Evolutionary conservation across 2,113 vertebrate species (phyloP).

Genomic region (Pampusana beccarii): DNA sequence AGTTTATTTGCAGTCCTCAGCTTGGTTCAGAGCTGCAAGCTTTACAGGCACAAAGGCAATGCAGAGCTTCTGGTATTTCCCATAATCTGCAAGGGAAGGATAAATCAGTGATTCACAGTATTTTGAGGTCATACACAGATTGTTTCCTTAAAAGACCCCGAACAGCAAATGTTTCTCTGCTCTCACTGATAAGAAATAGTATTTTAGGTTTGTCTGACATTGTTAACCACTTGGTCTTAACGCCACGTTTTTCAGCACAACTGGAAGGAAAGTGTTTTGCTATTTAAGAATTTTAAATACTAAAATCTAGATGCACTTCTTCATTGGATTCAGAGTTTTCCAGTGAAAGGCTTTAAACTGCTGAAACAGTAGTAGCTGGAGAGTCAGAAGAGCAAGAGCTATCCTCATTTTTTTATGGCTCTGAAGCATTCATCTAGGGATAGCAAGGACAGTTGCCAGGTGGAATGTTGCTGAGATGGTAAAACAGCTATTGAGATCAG

Average conservation of each 20-base stretch:
- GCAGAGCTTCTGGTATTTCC: not conserved
- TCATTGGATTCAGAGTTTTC: not conserved
- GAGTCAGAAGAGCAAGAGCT: not conserved
- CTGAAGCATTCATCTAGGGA: not conserved
- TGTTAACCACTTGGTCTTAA: not conserved
- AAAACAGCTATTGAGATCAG: not conserved
- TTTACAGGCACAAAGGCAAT: not conserved
- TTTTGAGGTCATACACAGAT: not conserved
- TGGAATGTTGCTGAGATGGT: not conserved
- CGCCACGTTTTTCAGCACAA: not conserved
- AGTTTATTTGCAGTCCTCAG: not conserved
- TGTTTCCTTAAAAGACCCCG: not conserved
- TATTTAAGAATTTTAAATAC: not conserved
- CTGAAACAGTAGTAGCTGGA: not conserved
- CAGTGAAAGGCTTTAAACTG: not conserved
- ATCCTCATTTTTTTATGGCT: not conserved
- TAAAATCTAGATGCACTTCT: not conserved
- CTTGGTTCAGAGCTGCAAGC: not conserved
- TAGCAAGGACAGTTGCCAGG: not conserved
- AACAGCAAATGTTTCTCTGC: not conserved
- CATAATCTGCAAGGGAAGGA: not conserved
- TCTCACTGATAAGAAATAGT: not conserved
- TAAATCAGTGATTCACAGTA: not conserved
- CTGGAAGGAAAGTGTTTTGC: not conserved
- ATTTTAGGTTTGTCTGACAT: not conserved